Base-by-base conservation (phyloP, 2,797 vertebrate genomes). In the Myripristis murdjan region DNA sequence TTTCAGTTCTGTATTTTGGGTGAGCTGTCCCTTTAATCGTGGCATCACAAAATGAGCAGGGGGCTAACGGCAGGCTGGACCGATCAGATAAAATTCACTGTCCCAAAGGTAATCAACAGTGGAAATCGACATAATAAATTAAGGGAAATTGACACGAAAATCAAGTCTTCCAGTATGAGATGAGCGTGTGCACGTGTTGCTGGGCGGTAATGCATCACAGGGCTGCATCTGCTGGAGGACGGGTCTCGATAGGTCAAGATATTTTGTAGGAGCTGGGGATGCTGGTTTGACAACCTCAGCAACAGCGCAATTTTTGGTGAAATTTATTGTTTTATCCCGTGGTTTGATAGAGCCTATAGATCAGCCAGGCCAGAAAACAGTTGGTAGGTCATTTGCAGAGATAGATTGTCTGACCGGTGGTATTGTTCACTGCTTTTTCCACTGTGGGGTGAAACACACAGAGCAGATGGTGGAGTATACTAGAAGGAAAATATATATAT, bases 381-480 rank as follows among this genome's bases (percentile, higher is more conserved):
- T 15, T 35, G 69, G 52, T 55, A 37, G 14, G 8, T 41, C 39
- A 49, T 22, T 31, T 61, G n/a, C 10, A 35, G 52, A 49, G 28
- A 47, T 46, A n/a, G 73, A 73, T 57, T 65, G 53, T 64, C 15
- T 24, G 41, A 12, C 28, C 0, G 22, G 43, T 20, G 24, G 31
- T 16, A 55, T 18, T 49, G 54, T 57, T 53, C 35, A 8, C 43
- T 68, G 48, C 52, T 44, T 41, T 62, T 52, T 60, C 9, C 37
- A 43, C 22, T 24, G 37, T 7, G 20, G 11, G 55, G 28, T 16
- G 16, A 8, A 11, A 49, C 3, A 7, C 47, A 64, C 39, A 22
- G 16, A 65, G 70, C 78, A 84, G 81, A 84, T 85, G 87, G 72
- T 18, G 10, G 6, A 24, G 63, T 41, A 60, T 63, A 63, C 44